Base-by-base conservation (phyloP, 2,888 invertebrate species). In the Spodoptera picta region DNA sequence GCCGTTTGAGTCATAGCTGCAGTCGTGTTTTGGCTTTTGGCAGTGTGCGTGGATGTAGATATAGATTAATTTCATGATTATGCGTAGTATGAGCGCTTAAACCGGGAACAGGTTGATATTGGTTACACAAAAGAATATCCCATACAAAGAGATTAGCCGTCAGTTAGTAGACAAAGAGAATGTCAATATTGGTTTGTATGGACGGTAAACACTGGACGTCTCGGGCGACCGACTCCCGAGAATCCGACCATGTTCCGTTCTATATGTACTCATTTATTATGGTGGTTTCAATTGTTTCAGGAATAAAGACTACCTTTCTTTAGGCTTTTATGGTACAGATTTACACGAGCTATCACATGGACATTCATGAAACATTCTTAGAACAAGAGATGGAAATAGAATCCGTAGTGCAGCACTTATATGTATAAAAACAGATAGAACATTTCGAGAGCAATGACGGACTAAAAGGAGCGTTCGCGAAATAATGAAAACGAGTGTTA, bases 171-270 rank as follows among this genome's bases (percentile, higher is more conserved):
- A 91, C 91, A 92, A 93, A 88, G 88, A 85, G 84, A 90, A 88
- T 91, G 92, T 91, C 93, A 93, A 93, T 92, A 92, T 92, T 91
- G 89, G 90, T 90, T 88, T 90, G 88, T 88, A 88, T 89, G 86
- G 83, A 84, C 84, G 75, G 90, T 89, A 90, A 91, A 91, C 90
- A 92, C 81, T 80, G 83, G 82, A 79, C 78, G 86, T 83, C 85
- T 87, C 87, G 75, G 81, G 65, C 85, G 86, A 80, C 74, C 80
- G 82, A 81, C 83, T 91, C 90, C 90, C 87, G 86, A 88, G 91
- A 90, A 93, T 88, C 85, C 78, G 80, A 80, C 82, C 74, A 82
- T 80, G 82, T 86, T 84, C 82, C 81, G 81, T 83, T 83, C 84
- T 82, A 77, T 72, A 79, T 78, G 79, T 76, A 77, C 83, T 81